phyloP scores from a whole-genome alignment of 37 sponge, comb jelly and placozoan species.

The Diacarnus erythraeanus region DNA sequence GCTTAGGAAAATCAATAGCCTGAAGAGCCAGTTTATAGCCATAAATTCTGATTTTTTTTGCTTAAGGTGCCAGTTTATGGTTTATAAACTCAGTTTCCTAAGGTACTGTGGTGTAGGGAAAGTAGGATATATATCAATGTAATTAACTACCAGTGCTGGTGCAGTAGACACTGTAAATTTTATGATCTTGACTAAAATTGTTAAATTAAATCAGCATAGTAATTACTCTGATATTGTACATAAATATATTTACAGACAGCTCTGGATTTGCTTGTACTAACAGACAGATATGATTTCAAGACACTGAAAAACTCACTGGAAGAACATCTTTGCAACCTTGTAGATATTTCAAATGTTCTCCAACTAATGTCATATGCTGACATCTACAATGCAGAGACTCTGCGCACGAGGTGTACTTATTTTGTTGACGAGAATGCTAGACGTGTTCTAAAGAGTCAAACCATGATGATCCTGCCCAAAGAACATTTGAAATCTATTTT shows the following conservation, averaged over 20 bases:
- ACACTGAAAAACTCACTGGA: constrained; percentile 2
- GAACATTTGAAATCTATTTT: constrained; percentile 18
- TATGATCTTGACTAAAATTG: too few species aligned
- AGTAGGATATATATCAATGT: too few species aligned
- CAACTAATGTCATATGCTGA: constrained; percentile 13
- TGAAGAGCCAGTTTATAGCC: too few species aligned
- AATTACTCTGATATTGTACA: not conserved
- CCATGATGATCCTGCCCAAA: constrained; percentile 7
- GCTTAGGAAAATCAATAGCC: too few species aligned
- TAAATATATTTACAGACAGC: constrained; percentile 32
- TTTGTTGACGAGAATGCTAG: constrained; percentile 21
- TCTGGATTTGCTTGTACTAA: constrained; percentile 17
- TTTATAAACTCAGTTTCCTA: too few species aligned
- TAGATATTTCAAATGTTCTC: constrained; percentile 2
- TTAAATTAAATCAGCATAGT: too few species aligned
- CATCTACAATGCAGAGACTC: not conserved
- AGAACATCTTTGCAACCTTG: not conserved
- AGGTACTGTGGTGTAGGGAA: too few species aligned
- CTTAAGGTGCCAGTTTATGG: too few species aligned
- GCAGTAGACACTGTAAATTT: too few species aligned
- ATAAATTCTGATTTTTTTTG: too few species aligned
- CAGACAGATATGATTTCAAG: constrained; percentile 21
- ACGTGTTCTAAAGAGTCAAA: not conserved
- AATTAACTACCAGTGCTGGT: too few species aligned
- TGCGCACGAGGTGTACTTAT: not conserved